Percentiles rank a stretch among this genome's conserved stretches.
These are phyloP conservation scores for Drosophila picticornis DNA, from an alignment of 2,888 invertebrate genomes.

Conservation along the genomic window DNA sequence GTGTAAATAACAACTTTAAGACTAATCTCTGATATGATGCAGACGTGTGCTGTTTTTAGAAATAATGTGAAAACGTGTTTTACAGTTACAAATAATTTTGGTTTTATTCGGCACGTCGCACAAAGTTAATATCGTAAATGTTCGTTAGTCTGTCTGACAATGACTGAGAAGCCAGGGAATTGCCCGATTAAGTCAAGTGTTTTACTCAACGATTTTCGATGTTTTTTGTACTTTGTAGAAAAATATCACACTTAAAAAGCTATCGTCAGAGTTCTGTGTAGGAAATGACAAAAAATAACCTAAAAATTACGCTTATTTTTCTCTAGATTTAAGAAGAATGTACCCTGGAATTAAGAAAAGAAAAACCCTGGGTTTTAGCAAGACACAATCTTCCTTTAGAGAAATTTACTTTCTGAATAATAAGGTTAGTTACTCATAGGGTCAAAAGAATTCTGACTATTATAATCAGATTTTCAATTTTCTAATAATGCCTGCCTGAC, in stretches of 20 bases:
- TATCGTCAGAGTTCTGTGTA: neutral
- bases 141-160: neutral
- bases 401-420: neutral
- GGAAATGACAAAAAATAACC: neutral
- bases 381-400: no score
- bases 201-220: neutral
- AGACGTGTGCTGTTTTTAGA: neutral
- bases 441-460: neutral
- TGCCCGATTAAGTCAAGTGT: neutral
- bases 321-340: neutral
- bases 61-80: neutral
- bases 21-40: neutral
- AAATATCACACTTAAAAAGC: accelerated
- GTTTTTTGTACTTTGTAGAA: neutral
- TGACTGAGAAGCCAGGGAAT: neutral
- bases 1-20: neutral
- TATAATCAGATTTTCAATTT: no score
- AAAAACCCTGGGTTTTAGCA: neutral
- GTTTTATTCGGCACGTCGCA: neutral
- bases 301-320: neutral
- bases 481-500: neutral
- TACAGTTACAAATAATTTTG: neutral
- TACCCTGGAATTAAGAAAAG: neutral
- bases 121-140: neutral
- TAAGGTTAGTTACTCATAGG: neutral